A percentile compares a stretch with the other conserved stretches of the same genome.
Conservation (phyloP, 2,888 invertebrate species). For the Luperina nickerlii region DNA sequence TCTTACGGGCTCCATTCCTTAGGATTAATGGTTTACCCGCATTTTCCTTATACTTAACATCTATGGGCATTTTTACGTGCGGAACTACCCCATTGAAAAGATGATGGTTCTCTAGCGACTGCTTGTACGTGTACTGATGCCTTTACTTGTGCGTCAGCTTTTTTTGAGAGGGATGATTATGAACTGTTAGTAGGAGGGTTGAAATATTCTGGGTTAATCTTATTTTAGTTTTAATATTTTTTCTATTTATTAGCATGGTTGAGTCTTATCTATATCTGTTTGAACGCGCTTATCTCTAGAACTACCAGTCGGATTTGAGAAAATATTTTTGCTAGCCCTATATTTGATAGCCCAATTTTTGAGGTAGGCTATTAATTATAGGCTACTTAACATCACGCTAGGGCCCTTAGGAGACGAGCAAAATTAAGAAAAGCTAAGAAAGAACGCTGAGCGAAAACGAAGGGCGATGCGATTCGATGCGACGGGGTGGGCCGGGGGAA, state of each 20-base stretch:
- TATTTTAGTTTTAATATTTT: neutral
- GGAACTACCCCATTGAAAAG: constrained; percentile 52
- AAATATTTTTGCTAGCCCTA: neutral
- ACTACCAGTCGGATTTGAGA: too few relatives aligned
- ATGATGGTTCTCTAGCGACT: constrained; percentile 38
- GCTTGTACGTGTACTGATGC: constrained; percentile 9
- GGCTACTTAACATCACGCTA: neutral
- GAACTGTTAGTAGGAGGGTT: neutral
- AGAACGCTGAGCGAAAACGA: neutral
- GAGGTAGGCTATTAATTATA: neutral
- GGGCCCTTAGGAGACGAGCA: neutral
- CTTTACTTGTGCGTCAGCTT: constrained; percentile 14
- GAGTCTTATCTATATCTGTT: neutral
- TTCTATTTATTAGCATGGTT: neutral
- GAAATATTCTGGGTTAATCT: neutral
- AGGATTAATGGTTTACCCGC: constrained; percentile 43
- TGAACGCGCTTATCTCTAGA: too few relatives aligned
- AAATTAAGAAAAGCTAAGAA: too few relatives aligned
- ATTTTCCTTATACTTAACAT: constrained; percentile 58
- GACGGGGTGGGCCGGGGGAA: neutral
- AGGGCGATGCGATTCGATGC: neutral
- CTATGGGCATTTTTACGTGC: constrained; percentile 48
- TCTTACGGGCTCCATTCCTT: constrained; percentile 14
- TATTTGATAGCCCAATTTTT: neutral
- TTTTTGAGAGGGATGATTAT: constrained; percentile 20